These are phyloP conservation scores for Staurois parvus DNA, from an alignment of 2,797 vertebrate species.

Conservation along the genomic window DNA sequence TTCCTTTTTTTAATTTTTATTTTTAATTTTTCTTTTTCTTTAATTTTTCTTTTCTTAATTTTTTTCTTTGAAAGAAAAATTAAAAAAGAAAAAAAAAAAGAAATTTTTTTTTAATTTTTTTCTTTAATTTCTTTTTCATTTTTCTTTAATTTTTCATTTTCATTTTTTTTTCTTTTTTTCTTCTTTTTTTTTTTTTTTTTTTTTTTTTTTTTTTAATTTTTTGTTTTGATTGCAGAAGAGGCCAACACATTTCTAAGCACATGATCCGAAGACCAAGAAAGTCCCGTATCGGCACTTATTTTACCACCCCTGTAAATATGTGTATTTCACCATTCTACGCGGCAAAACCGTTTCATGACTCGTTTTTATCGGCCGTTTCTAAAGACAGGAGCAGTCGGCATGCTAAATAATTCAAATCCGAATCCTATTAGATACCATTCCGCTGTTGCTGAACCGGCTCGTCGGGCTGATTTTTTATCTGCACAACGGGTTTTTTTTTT, in stretches of 20 bases:
- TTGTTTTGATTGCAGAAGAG: neutral
- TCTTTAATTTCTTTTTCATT: no score
- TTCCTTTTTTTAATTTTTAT: no score
- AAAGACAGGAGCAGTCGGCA: neutral
- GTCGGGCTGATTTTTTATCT: neutral
- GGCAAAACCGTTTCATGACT: neutral
- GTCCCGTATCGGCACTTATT: constrained; percentile 26
- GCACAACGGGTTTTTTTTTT: constrained; percentile 6
- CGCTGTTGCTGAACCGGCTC: neutral
- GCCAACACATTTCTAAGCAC: constrained; percentile 33
- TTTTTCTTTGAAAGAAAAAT: no score
- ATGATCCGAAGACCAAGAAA: neutral
- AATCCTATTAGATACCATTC: neutral
- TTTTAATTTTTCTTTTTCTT: no score
- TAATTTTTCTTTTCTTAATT: no score
- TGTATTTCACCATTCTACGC: constrained; percentile 23
- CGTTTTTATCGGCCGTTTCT: neutral
- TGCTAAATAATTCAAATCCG: neutral
- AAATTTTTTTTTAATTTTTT: no score
- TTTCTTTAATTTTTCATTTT: no score
- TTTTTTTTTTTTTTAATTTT: no score
- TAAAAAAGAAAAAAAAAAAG: no score
- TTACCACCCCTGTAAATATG: constrained; percentile 32
- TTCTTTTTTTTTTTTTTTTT: no score
- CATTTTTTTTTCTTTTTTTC: no score